A percentile compares a stretch with the other conserved stretches of the same genome.
Conservation (phyloP, 2,797 vertebrate species). For the Sebastes melanostomus region DNA sequence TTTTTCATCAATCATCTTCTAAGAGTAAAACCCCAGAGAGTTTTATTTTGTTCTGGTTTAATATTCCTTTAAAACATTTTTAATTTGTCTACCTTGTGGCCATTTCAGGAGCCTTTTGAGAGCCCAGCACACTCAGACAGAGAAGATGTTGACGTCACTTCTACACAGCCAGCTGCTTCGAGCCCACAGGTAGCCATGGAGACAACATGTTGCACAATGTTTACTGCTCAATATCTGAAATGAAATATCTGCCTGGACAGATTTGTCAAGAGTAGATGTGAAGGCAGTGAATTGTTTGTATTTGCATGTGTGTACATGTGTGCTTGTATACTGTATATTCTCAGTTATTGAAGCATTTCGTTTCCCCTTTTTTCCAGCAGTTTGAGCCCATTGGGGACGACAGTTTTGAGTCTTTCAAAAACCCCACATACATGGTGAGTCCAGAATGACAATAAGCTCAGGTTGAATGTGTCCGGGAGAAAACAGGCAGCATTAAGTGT, state of each 20-base stretch:
- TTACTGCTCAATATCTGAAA: background rate
- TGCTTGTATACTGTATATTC: background rate
- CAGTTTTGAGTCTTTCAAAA: conserved; percentile 43
- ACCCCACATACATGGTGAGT: conserved; percentile 65
- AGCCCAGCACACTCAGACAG: conserved; percentile 38
- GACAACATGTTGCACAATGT: conserved; percentile 8
- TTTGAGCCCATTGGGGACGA: conserved; percentile 32
- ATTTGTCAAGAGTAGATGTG: background rate
- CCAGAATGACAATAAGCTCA: background rate
- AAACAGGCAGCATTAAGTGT: background rate
- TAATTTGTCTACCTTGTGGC: background rate
- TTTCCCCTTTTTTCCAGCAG: background rate
- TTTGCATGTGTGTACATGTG: background rate
- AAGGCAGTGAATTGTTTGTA: background rate
- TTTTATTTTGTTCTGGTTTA: background rate
- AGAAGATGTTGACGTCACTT: background rate
- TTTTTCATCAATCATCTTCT: background rate
- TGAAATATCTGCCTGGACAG: background rate
- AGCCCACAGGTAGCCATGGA: conserved; percentile 56
- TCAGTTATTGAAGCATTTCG: background rate
- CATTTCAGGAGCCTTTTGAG: conserved; percentile 51
- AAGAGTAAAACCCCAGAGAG: background rate
- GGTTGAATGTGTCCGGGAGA: background rate
- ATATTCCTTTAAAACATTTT: background rate
- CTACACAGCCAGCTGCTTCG: conserved; percentile 6